Evolutionary conservation across 2,797 vertebrate genomes (phyloP), one percentile per base, ranked within the genome.

Genomic region (Semotilus atromaculatus): DNA sequence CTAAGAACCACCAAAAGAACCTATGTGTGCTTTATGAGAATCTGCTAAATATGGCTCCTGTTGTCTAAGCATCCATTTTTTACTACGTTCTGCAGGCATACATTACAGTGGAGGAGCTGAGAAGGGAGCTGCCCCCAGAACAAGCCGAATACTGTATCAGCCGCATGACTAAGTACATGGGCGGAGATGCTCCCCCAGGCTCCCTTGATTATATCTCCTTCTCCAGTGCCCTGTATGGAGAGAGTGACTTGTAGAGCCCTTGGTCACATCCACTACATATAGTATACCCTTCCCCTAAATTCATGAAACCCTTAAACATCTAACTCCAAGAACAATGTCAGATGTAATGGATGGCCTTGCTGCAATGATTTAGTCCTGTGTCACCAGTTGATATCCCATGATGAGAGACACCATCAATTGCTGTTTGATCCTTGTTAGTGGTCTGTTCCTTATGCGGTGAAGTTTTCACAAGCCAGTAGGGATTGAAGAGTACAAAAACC

Each of bases 131-230:
- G 86, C 97, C 97, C 0, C 92, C 95, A 0, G 96, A 97, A 90
- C 97, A 97, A 93, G 97, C 97, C 0, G 96, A 97, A 90, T 97
- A 97, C 89, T 98, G 97, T 94, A 97, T 98, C 95, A 96, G 84
- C 90, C 95, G 96, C 90, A 98, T 98, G 97, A 95, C 92, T 29
- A 91, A 94, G 89, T 97, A 94, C 92, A 86, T 93, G 14, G 95
- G 95, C 3, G 1, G 90, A 0, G 96, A 96, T 34, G 43, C 91
- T 13, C 87, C 94, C 0, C 0, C 91, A 0, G 96, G 94, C 19
- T 96, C 97, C 86, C 95, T 97, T 91, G 97, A 97, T 95, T 97
- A 97, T 64, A 95, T 97, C 90, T 97, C 96, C 91, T 98, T 98
- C 95, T 98, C 97, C 91, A 97, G 95, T 64, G 96, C 96, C 90